Base-by-base conservation (phyloP, 2,888 invertebrate species). In the Noctua pronuba region DNA sequence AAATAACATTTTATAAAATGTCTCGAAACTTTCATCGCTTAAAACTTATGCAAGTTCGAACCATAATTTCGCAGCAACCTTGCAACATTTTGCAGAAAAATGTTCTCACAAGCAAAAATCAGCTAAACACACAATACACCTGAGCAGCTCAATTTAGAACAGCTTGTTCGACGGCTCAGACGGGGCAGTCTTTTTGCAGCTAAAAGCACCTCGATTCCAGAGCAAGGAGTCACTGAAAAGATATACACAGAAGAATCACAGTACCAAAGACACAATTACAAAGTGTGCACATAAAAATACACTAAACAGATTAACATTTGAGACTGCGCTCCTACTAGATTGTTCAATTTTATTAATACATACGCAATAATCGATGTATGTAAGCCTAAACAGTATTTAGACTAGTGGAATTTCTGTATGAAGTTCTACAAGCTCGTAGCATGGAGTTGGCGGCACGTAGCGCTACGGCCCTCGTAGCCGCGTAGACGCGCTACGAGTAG, bases 401-500 rank as follows among this genome's bases (percentile, higher is more conserved):
- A 58, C 4, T 13, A 71, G n/a, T 69, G 41, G 70, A 44, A 75
- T 68, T 84, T 83, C 86, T 86, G 84, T 64, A 52, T 44, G 52
- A 21, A 28, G 28, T 49, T 79, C 41, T 70, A 64, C 41, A 31
- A 74, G 18, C 66, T 82, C 86, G 79, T 79, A 77, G 80, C 74
- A 72, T 77, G 76, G 76, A 80, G 70, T 78, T 69, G 73, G 78
- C 58, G 77, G 71, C 89, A 85, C 84, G 86, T 89, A 87, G 80
- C 78, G 75, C 79, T 84, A 83, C 88, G 79, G 73, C 49, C 35
- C 84, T 86, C 89, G 89, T 84, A 88, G 87, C 82, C 84, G 81
- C 88, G 86, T 86, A 88, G 89, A 87, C 77, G 73, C 72, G 86
- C 88, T 86, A 83, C 89, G 84, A 88, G 88, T 83, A 86, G 88